Base-by-base conservation (phyloP, 2,888 invertebrate species). In the Apotomis capreana region DNA sequence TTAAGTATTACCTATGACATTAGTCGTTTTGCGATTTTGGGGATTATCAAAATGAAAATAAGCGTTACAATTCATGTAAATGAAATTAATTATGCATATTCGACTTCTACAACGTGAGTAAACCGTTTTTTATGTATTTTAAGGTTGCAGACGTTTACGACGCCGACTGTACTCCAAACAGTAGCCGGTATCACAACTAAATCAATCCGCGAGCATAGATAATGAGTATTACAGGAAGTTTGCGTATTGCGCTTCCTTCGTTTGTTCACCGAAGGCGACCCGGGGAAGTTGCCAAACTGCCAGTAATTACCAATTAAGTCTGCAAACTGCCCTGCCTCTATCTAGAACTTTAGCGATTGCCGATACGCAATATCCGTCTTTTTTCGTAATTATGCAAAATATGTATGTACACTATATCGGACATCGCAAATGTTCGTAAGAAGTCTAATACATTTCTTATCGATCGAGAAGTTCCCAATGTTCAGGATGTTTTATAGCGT, bases 241-340 rank as follows among this genome's bases (percentile, higher is more conserved):
- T 76, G 77, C 77, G 69, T 74, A 79, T 68, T 26, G 71, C 52
- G 76, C 78, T 83, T 86, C 85, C 85, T 80, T 49, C 54, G 68
- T 72, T 72, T 52, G 58, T 59, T 68, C 26, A 64, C 58, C 36
- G 58, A 57, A 58, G 57, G n/a, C 60, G 15, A 65, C 59, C 44
- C 12, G n/a, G 12, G 71, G 71, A 71, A 68, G 57, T 71, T 71
- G 67, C 71, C n/a, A 62, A 67, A 71, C 61, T 51, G 37, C 26
- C 26, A 46, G 61, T 61, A 54, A 60, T 67, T 70, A 62, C 49
- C 37, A 51, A 62, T 63, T 15, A 58, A 59, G 49, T 4, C 65
- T 57, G 36, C 44, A 59, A 36, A 4, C 65, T 57, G 46, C 44
- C 46, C 5, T 46, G 57, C 46, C n/a, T 49, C 5, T 57, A 58